Conservation (phyloP, 1,140 invertebrate species). For the Cephus cinctus region DNA sequence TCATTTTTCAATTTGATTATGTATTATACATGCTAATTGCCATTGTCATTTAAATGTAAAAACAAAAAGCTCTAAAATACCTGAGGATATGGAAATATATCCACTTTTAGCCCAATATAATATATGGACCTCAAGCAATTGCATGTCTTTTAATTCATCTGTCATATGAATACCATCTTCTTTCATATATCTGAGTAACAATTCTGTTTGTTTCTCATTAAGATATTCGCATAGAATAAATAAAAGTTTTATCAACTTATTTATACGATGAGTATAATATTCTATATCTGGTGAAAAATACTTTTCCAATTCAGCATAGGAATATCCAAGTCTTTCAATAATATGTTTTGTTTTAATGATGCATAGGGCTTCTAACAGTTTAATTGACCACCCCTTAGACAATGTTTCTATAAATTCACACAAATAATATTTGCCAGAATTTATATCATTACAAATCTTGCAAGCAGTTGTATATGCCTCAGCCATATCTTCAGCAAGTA, state of each 20-base stretch:
- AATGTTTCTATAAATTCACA: conserved; percentile 18
- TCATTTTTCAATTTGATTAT: not conserved
- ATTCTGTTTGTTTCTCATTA: conserved; percentile 1
- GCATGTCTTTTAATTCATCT: conserved; percentile 3
- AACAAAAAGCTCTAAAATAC: conserved; percentile 13
- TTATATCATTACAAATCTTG: not conserved
- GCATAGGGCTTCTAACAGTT: conserved; percentile 28
- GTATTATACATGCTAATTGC: not conserved
- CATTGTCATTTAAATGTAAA: not conserved
- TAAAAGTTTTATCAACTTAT: conserved; percentile 22
- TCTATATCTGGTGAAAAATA: conserved; percentile 10
- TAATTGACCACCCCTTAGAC: conserved; percentile 18
- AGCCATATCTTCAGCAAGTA: conserved; percentile 14
- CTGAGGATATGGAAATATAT: conserved; percentile 24
- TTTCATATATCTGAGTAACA: conserved; percentile 17
- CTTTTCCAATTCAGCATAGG: not conserved
- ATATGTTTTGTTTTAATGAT: conserved; percentile 26
- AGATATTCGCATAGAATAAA: conserved; percentile 29
- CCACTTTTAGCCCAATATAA: conserved; percentile 29
- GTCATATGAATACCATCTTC: conserved; percentile 14
- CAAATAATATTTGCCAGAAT: conserved; percentile 11
- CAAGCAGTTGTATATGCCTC: conserved; percentile 8
- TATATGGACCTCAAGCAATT: conserved; percentile 31
- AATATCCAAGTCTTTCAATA: conserved; percentile 20
- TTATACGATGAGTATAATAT: conserved; percentile 11